Evolutionary conservation across 2,888 invertebrate species (phyloP), one percentile per base, ranked within the genome.

Genomic region (Drosophila neutralis): DNA sequence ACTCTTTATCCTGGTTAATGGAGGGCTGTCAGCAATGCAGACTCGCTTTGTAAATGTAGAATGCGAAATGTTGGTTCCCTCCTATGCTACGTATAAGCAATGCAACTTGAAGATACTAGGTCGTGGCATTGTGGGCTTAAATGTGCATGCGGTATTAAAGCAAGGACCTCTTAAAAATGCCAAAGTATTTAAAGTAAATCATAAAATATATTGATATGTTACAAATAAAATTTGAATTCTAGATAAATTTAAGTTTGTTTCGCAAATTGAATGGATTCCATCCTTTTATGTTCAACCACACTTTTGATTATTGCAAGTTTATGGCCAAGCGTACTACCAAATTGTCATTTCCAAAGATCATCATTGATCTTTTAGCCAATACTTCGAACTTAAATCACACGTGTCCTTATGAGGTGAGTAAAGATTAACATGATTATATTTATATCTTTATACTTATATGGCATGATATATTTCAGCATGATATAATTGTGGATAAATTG

Each of bases 321-420:
- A 51, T 66, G 45, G 29, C 40, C 2, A 38, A 36, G 6, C 0
- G 8, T 0, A 13, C n/a, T 0, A 0, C 0, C 0, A 24, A 21
- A 49, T 15, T 68, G 2, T 49, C 74, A 0, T 61, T 72, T 42
- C 5, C 2, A 11, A 48, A 18, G 31, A 18, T 72, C 0, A 0
- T 21, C 0, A 0, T 1, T 0, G 49, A 53, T 24, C 0, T 0
- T 2, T 0, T 73, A 1, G 0, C 1, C 1, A 18, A 5, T 1
- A 4, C 6, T 2, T 54, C 73, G 0, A 74, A 72, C 42, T 6
- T 72, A 2, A 64, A 74, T 38, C 72, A 68, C 21, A 21, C 63
- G 1, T 72, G 74, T 33, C 72, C 71, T 1, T 72, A 64, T 49
- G 35, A 10, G 8, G 35, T 53, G 24, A 24, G 53, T 53, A n/a